A percentile compares a stretch with the other conserved stretches of the same genome.
These are phyloP conservation scores for Argynnis bischoffii DNA, from an alignment of 2,888 invertebrate species.

Conservation along the genomic window DNA sequence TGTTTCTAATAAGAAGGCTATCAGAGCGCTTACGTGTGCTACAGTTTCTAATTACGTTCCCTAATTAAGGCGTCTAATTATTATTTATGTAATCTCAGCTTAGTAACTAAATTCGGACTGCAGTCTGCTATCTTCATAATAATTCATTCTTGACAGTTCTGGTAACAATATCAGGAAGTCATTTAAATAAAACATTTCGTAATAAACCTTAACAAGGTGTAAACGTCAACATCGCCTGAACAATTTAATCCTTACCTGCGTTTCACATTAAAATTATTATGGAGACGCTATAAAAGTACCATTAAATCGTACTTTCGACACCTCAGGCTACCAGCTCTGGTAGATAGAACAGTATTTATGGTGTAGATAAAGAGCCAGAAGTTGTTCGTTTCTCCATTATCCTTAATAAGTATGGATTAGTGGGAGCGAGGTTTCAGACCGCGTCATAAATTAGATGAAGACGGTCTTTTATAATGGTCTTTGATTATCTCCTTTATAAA, in stretches of 20 bases:
- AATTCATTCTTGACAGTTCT: slow-evolving; percentile 18
- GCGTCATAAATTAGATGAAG: slow-evolving; percentile 69
- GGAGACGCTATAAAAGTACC: slow-evolving; percentile 54
- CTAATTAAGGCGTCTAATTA: slow-evolving; percentile 29
- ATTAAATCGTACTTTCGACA: slow-evolving; percentile 70
- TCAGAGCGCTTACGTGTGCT: slow-evolving; percentile 24
- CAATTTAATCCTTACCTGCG: slow-evolving; percentile 47
- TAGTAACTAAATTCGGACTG: slow-evolving; percentile 23
- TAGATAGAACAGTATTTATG: slow-evolving; percentile 68
- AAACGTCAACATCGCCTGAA: slow-evolving; percentile 39
- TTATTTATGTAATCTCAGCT: slow-evolving; percentile 30
- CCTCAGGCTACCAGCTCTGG: slow-evolving; percentile 59
- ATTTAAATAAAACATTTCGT: slow-evolving; percentile 47
- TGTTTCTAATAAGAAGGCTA: slow-evolving; percentile 33
- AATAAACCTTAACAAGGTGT: slow-evolving; percentile 53
- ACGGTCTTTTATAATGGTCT: slow-evolving; percentile 69
- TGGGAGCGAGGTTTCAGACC: slow-evolving; percentile 64
- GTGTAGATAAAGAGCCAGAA: slow-evolving; percentile 73
- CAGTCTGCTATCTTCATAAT: slow-evolving; percentile 18
- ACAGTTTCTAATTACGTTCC: slow-evolving; percentile 24
- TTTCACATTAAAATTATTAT: slow-evolving; percentile 57
- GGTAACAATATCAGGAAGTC: slow-evolving; percentile 28
- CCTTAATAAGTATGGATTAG: slow-evolving; percentile 81
- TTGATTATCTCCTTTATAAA: slow-evolving; percentile 69
- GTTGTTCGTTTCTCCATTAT: slow-evolving; percentile 77